Evolutionary conservation across 2,797 vertebrate genomes (phyloP), one percentile per base, ranked within the genome.

Genomic region (Loriculus beryllinus): DNA sequence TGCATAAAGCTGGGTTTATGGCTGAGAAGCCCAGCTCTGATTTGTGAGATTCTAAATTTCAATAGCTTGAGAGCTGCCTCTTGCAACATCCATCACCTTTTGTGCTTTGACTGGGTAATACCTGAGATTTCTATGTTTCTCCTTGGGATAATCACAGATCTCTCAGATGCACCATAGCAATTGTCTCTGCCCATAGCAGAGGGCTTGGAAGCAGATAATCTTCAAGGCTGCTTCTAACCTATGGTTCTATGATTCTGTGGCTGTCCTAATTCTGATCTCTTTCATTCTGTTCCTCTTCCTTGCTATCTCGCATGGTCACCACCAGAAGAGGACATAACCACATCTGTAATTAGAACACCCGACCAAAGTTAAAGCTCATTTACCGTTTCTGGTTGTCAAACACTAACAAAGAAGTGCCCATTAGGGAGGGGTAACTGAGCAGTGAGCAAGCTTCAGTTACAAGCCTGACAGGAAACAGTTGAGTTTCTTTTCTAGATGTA

Each of bases 291-390:
- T 62, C 20, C 3, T 9, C 39, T 86, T 51, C 59, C n/a, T 60
- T 79, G 19, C 29, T 28, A 0, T 57, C 14, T 82, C 0, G 0
- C 45, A 25, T 8, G 8, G 20, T 64, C 31, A 57, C 40, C 45
- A 62, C 22, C 59, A 68, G 57, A 91, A 68, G 31, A 40, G 33
- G 13, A 71, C 37, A 19, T 40, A 78, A 60, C 25, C 39, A 22
- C 3, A 3, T 33, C 33, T 47, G 21, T 45, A 65, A 43, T 42
- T 57, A 82, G 64, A 79, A 57, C 18, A 51, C 7, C 13, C 52
- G 62, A 28, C 2, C 0, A 2, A 82, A 77, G 33, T 59, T 71
- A 12, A 31, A 35, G 5, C 12, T 51, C 1, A 33, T 31, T 74
- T 89, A 51, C 25, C 14, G 3, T 88, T 75, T 83, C 6, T 71